Evolutionary conservation across 2,888 invertebrate genomes (phyloP).

Genomic region (Drosophila multiciliata): DNA sequence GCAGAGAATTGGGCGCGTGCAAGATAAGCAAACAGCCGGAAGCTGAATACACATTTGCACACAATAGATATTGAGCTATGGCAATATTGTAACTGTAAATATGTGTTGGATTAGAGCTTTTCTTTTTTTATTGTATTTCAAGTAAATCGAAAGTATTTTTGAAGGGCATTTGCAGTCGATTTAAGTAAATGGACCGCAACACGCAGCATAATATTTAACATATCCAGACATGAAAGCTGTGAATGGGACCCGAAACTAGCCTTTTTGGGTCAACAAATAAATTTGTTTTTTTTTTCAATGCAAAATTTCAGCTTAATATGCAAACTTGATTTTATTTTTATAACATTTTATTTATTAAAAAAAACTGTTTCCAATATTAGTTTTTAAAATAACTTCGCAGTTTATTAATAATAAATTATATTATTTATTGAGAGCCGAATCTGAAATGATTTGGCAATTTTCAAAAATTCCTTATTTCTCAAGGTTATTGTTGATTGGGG

Average conservation of each 20-base stretch:
- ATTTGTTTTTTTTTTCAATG: background rate
- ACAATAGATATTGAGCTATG: slow-evolving; percentile 51
- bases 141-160: slow-evolving; percentile 36
- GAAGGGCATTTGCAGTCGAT: slow-evolving; percentile 25
- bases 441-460: background rate
- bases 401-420: background rate
- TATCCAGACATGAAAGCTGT: slow-evolving; percentile 9
- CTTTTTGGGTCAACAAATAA: slow-evolving; percentile 11
- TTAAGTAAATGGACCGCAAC: slow-evolving; percentile 27
- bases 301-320: too few relatives aligned
- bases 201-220: slow-evolving; percentile 4
- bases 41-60: slow-evolving; percentile 54
- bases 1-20: slow-evolving; percentile 45
- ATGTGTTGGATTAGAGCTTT: slow-evolving; percentile 2
- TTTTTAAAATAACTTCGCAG: background rate
- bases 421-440: background rate
- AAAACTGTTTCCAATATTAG: background rate
- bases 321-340: background rate
- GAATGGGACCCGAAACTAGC: slow-evolving; percentile 17
- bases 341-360: background rate
- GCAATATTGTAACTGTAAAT: slow-evolving; percentile 8
- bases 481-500: background rate
- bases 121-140: slow-evolving; percentile 18
- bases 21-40: slow-evolving; percentile 56
- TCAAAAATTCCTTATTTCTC: background rate